A percentile compares a stretch with the other conserved stretches of the same genome.
phyloP scores from a whole-genome alignment of 2,888 invertebrate genomes.

The Acronicta alni region DNA sequence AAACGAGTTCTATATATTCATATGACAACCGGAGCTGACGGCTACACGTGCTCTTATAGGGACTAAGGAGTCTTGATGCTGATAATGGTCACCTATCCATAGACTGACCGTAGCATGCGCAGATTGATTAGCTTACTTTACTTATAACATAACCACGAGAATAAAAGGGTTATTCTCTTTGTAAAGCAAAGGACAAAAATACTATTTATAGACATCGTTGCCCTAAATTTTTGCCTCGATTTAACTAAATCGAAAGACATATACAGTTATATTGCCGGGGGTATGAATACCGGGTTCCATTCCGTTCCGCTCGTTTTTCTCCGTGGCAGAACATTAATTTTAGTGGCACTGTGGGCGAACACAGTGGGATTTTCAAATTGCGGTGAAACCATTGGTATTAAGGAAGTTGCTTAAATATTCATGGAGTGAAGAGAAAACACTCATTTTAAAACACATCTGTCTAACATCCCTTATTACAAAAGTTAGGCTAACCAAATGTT shows the following conservation, averaged over 20 bases:
- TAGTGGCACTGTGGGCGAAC: constrained; percentile 81
- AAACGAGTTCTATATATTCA: not conserved
- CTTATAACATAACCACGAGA: no score
- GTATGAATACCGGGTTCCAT: constrained; percentile 65
- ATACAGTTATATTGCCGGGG: constrained; percentile 58
- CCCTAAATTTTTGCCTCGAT: constrained; percentile 64
- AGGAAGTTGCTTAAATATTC: constrained; percentile 69
- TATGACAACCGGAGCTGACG: constrained; percentile 42
- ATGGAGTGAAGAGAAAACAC: constrained; percentile 49
- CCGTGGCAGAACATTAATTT: constrained; percentile 88
- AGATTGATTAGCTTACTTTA: no score
- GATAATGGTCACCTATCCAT: no score
- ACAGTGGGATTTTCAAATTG: constrained; percentile 82
- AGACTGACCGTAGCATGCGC: no score
- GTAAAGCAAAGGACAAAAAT: not conserved
- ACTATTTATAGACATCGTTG: not conserved
- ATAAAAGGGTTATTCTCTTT: no score
- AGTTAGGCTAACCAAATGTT: no score
- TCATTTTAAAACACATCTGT: constrained; percentile 23
- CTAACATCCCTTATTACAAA: constrained; percentile 6
- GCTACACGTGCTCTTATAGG: no score
- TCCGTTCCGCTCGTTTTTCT: constrained; percentile 85
- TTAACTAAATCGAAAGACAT: constrained; percentile 64
- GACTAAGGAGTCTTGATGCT: no score
- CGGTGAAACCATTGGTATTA: constrained; percentile 78